phyloP scores from a whole-genome alignment of 2,888 invertebrate species.

The Neuroscelio doddi region DNA sequence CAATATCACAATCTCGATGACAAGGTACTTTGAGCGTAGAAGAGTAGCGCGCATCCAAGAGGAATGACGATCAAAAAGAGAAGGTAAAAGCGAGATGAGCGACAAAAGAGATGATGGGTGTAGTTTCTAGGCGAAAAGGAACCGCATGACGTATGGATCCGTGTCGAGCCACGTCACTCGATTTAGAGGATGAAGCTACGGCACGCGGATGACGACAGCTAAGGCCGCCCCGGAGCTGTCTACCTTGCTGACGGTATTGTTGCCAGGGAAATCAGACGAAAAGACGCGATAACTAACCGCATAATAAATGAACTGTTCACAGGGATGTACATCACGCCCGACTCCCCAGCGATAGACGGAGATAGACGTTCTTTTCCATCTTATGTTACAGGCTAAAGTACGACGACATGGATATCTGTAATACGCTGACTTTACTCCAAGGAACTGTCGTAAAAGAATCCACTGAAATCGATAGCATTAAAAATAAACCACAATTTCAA shows the following conservation, averaged over 20 bases:
- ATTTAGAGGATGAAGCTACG: constrained; percentile 56
- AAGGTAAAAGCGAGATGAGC: constrained; percentile 28
- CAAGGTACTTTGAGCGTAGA: constrained; percentile 25
- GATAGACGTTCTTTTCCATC: constrained; percentile 41
- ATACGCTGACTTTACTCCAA: constrained; percentile 43
- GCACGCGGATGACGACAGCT: constrained; percentile 50
- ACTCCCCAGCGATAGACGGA: constrained; percentile 57
- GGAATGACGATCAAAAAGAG: constrained; percentile 31
- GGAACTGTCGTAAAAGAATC: constrained; percentile 44
- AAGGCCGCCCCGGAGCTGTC: constrained; percentile 56
- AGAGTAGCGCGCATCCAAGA: constrained; percentile 28
- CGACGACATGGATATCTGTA: constrained; percentile 37
- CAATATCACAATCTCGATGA: constrained; percentile 9
- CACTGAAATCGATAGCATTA: constrained; percentile 40
- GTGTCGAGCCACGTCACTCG: constrained; percentile 61
- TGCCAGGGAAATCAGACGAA: constrained; percentile 73
- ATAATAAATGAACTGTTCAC: constrained; percentile 73
- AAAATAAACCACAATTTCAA: constrained; percentile 30
- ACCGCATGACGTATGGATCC: constrained; percentile 64
- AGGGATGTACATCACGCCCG: constrained; percentile 72
- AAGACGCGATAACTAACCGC: constrained; percentile 72
- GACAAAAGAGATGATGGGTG: constrained; percentile 29
- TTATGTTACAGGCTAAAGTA: constrained; percentile 36
- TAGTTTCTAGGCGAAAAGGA: constrained; percentile 38
- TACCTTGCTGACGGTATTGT: constrained; percentile 68